Evolutionary conservation across 23 tunicate species (phyloP).

Genomic region (Halocynthia aurantium): DNA sequence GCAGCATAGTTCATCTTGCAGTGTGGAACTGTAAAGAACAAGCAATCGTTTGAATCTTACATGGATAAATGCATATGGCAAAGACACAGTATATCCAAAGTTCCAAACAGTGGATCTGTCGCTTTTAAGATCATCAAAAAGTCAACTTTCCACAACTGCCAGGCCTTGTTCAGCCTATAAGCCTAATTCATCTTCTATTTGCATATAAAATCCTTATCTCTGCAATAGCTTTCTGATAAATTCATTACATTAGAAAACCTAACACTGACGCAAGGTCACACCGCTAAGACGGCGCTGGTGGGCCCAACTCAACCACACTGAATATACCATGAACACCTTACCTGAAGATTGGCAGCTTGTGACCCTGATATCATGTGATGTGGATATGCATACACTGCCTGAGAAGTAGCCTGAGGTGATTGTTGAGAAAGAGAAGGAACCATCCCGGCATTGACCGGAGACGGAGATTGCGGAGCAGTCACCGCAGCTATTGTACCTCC

Average conservation of each 20-base stretch:
- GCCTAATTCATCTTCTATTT: too few relatives aligned
- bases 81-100: too few relatives aligned
- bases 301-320: not conserved
- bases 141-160: too few relatives aligned
- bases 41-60: not conserved
- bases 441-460: constrained; percentile 24
- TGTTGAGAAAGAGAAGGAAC: not conserved
- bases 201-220: too few relatives aligned
- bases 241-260: too few relatives aligned
- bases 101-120: too few relatives aligned
- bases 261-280: not conserved
- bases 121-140: too few relatives aligned
- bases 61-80: too few relatives aligned
- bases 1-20: constrained; percentile 13
- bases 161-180: too few relatives aligned
- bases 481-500: constrained; percentile 1
- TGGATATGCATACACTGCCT: constrained; percentile 21
- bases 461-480: constrained; percentile 9
- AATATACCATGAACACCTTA: not conserved
- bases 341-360: constrained; percentile 17
- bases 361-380: constrained; percentile 22
- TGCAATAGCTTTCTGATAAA: too few relatives aligned
- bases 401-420: constrained; percentile 22
- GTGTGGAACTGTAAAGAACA: constrained; percentile 11
- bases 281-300: not conserved